Base-by-base conservation (phyloP, 2,113 vertebrate species). In the Lethenteron reissneri region DNA sequence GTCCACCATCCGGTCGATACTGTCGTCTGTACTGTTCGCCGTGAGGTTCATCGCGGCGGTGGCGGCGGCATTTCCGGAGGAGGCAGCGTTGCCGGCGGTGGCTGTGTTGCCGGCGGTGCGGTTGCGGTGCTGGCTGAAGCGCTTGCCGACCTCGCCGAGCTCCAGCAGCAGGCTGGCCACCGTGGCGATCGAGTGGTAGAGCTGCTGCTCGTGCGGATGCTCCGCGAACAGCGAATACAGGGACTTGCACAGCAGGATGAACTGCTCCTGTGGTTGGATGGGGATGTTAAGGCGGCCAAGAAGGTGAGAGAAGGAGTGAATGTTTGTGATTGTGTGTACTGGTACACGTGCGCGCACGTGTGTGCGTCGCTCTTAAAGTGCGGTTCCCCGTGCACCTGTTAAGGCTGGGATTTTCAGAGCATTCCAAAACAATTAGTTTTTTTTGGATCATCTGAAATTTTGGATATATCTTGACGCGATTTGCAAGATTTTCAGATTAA, bases 141-240 rank as follows among this genome's bases (percentile, higher is more conserved):
- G 88, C 78, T 97, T 99, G 3, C 91, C 94, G 2, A 96, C 92
- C 74, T 99, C 94, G 0, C 92, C 92, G 1, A 99, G 94, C 25
- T 84, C 80, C 58, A 99, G 82, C 1, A 99, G 85, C 21, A 97
- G 85, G 75, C 90, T 95, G 75, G 92, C 92, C 14, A 97, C 94
- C 0, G 94, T 96, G 77, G 92, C 94, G 0, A 97, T 97, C 73
- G 90, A 85, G 3, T 99, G 94, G 76, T 97, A 99, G 58, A 99
- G 79, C 76, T 87, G 84, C 78, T 96, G 90, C 76, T 99, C 91
- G 72, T 76, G 77, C 0, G 83, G 78, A 75, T 95, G 90, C 75
- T 95, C 90, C 0, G 89, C 90, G 80, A 99, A 99, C 92, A 99
- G 89, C 79, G 92, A 96, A 80, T 99, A 99, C 5, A 99, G 84